Percentiles rank a stretch among this genome's conserved stretches.
Evolutionary conservation across 2,888 invertebrate species (phyloP).

Genomic region (Cabera pusaria): DNA sequence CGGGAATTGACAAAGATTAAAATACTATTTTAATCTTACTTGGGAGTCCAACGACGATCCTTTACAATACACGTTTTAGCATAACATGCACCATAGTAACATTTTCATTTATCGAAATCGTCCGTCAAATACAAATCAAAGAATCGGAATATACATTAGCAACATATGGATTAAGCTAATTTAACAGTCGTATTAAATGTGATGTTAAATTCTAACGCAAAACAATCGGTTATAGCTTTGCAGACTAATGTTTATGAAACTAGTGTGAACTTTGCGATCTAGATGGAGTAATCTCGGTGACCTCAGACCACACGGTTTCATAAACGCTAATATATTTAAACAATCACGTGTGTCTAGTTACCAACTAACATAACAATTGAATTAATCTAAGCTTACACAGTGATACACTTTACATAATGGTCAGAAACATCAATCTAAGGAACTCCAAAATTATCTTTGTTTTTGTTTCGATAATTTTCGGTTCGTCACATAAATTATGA

Average conservation of each 20-base stretch:
- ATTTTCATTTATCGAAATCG: conserved; percentile 42
- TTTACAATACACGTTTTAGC: conserved; percentile 64
- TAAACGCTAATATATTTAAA: conserved; percentile 56
- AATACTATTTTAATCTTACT: conserved; percentile 71
- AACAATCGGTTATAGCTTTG: conserved; percentile 78
- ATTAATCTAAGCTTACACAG: conserved; percentile 77
- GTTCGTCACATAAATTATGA: conserved; percentile 60
- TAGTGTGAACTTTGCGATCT: conserved; percentile 40
- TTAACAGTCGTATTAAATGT: conserved; percentile 60
- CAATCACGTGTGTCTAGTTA: conserved; percentile 64
- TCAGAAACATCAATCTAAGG: conserved; percentile 74
- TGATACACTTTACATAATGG: conserved; percentile 75
- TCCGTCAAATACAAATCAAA: conserved; percentile 59
- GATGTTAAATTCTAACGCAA: conserved; percentile 78
- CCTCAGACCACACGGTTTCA: conserved; percentile 50
- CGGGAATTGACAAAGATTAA: conserved; percentile 56
- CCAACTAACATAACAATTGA: conserved; percentile 76
- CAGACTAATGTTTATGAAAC: conserved; percentile 58
- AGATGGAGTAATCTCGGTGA: conserved; percentile 22
- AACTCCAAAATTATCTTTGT: conserved; percentile 59
- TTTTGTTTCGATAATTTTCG: conserved; percentile 57
- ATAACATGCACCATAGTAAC: conserved; percentile 52
- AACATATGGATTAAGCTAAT: conserved; percentile 73
- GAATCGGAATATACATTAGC: conserved; percentile 65
- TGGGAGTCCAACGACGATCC: conserved; percentile 82